Percentiles rank a stretch among this genome's conserved stretches.
Evolutionary conservation across 2,888 invertebrate genomes (phyloP).

Genomic region (Tortrix viridana): DNA sequence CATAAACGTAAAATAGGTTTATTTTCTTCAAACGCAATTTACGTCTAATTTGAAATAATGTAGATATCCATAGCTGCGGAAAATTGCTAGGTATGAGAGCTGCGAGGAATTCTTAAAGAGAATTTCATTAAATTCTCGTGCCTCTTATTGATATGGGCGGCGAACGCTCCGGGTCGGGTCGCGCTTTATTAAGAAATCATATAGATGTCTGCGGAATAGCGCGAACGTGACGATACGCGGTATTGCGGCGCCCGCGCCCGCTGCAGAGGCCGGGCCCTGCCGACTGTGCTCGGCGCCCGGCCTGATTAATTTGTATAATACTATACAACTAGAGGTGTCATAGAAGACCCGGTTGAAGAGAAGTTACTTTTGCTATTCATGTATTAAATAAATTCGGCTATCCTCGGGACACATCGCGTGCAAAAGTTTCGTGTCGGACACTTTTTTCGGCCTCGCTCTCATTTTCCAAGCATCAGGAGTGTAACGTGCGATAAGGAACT

Average conservation of each 20-base stretch:
- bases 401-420: too few species aligned
- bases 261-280: constrained; percentile 2
- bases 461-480: too few species aligned
- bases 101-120: constrained; percentile 62
- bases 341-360: too few species aligned
- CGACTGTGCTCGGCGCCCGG: not conserved
- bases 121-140: constrained; percentile 58
- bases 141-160: constrained; percentile 80
- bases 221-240: constrained; percentile 75
- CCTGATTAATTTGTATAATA: constrained; percentile 9
- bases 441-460: too few species aligned
- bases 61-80: constrained; percentile 51
- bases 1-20: constrained; percentile 33
- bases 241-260: constrained; percentile 51
- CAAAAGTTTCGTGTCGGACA: too few species aligned
- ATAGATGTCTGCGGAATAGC: constrained; percentile 73
- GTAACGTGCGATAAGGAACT: too few species aligned
- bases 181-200: constrained; percentile 82
- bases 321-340: too few species aligned
- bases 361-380: too few species aligned
- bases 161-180: constrained; percentile 67
- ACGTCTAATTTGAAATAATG: constrained; percentile 55
- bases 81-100: constrained; percentile 61
- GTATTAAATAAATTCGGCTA: too few species aligned
- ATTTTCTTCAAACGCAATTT: constrained; percentile 35